Percentiles rank a stretch among this genome's conserved stretches.
These are phyloP conservation scores for Lithophane leautieri DNA, from an alignment of 2,888 invertebrate species.

Conservation along the genomic window DNA sequence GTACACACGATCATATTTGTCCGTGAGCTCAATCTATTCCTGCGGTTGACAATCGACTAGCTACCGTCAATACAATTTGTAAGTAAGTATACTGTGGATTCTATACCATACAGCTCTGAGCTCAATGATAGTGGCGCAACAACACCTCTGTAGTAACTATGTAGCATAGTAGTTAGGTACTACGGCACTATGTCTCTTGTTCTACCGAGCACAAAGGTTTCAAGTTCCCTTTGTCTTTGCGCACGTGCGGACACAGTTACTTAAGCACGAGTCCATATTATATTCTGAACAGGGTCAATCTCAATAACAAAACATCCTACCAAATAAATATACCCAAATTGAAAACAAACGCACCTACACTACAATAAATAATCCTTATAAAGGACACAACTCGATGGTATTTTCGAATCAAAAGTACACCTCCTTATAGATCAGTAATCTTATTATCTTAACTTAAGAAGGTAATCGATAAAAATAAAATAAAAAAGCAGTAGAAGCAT, in stretches of 20 bases:
- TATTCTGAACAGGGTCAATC: slow-evolving; percentile 9
- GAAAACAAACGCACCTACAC: slow-evolving; percentile 18
- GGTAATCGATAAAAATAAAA: slow-evolving; percentile 53
- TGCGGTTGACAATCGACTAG: slow-evolving; percentile 53
- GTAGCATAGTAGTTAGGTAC: slow-evolving; percentile 28
- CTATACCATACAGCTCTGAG: slow-evolving; percentile 30
- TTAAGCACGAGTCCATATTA: slow-evolving; percentile 48
- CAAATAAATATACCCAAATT: slow-evolving; percentile 7
- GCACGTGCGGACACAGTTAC: slow-evolving; percentile 71
- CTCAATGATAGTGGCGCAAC: slow-evolving; percentile 52
- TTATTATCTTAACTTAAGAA: slow-evolving; percentile 49
- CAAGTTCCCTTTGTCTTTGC: slow-evolving; percentile 75
- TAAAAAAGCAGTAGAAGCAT: slow-evolving; percentile 40
- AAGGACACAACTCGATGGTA: slow-evolving; percentile 7
- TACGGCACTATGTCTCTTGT: slow-evolving; percentile 43
- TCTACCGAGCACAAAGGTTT: slow-evolving; percentile 67
- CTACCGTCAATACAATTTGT: slow-evolving; percentile 54
- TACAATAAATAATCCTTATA: slow-evolving; percentile 18
- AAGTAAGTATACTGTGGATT: slow-evolving; percentile 42
- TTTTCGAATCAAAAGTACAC: slow-evolving; percentile 37
- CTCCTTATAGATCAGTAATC: slow-evolving; percentile 67
- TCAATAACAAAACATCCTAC: slow-evolving; percentile 3
- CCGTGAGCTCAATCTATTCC: slow-evolving; percentile 57
- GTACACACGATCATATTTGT: slow-evolving; percentile 22
- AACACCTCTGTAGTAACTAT: slow-evolving; percentile 22